phyloP scores from a whole-genome alignment of 1,140 invertebrate genomes.

The Mercenaria mercenaria region DNA sequence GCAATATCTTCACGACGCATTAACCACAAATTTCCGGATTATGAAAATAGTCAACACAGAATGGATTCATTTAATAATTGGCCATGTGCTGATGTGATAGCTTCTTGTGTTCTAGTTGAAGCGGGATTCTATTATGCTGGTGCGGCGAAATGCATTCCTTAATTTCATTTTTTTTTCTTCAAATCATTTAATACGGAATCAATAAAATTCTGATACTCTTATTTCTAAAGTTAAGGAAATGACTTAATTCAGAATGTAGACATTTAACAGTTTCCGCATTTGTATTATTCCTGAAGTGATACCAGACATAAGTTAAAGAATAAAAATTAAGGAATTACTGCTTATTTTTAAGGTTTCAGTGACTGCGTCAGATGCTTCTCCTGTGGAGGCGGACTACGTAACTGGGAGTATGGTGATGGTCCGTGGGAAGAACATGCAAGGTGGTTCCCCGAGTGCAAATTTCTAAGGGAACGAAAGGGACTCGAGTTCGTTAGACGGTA shows the following conservation, averaged over 20 bases:
- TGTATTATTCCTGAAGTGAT: no score
- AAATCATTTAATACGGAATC: background rate
- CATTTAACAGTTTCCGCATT: no score
- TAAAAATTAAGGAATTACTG: no score
- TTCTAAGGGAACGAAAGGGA: slow-evolving; percentile 91
- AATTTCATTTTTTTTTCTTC: background rate
- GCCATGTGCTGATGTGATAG: background rate
- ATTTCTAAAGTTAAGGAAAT: no score
- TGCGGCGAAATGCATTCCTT: background rate
- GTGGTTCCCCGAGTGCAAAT: slow-evolving; percentile 89
- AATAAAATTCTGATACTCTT: no score
- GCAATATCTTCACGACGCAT: background rate
- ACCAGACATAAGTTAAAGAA: no score
- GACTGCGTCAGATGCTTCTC: slow-evolving; percentile 94
- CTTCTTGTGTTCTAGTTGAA: background rate
- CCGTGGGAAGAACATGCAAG: slow-evolving; percentile 91
- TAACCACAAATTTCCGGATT: background rate
- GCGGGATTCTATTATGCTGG: slow-evolving; percentile 46
- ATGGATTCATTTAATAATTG: background rate
- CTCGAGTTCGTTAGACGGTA: slow-evolving; percentile 86
- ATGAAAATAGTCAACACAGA: background rate
- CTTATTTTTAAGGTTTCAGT: slow-evolving; percentile 88
- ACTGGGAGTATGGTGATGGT: slow-evolving; percentile 91
- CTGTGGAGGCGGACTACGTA: slow-evolving; percentile 90
- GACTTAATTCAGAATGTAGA: no score